These are phyloP conservation scores for Dilophus febrilis DNA, from an alignment of 2,888 invertebrate species.

Conservation along the genomic window DNA sequence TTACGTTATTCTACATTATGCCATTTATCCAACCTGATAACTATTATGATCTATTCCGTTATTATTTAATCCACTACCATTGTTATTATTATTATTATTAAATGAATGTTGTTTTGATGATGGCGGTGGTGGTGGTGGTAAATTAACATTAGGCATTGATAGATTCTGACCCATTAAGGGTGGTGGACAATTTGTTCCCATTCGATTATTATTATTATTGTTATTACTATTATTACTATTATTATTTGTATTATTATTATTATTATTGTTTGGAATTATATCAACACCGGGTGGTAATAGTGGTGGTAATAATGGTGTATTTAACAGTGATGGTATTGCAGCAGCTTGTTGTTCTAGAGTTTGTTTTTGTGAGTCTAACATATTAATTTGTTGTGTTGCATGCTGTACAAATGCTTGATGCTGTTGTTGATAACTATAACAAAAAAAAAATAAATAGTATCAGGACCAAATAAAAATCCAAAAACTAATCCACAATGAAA, in stretches of 20 bases:
- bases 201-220: constrained; percentile 18
- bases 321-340: constrained; percentile 14
- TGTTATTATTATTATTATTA: neutral
- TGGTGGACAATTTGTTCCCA: constrained; percentile 10
- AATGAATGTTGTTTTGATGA: neutral
- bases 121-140: constrained; percentile 30
- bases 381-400: constrained; percentile 74
- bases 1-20: too few relatives aligned
- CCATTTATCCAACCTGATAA: constrained; percentile 1
- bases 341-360: constrained; percentile 32
- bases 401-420: constrained; percentile 91
- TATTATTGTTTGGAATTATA: constrained; percentile 27
- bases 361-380: constrained; percentile 62
- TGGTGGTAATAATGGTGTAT: constrained; percentile 2
- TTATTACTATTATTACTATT: constrained; percentile 22
- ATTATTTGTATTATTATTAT: constrained; percentile 31
- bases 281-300: neutral
- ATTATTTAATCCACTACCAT: too few relatives aligned
- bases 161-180: constrained; percentile 30
- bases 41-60: neutral
- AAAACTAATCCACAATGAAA: constrained; percentile 1
- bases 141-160: constrained; percentile 28
- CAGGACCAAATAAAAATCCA: constrained; percentile 5
- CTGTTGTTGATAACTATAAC: constrained; percentile 64
- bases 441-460: neutral